Evolutionary conservation across 2,113 vertebrate species (phyloP).

Genomic region (Lagopus muta): DNA sequence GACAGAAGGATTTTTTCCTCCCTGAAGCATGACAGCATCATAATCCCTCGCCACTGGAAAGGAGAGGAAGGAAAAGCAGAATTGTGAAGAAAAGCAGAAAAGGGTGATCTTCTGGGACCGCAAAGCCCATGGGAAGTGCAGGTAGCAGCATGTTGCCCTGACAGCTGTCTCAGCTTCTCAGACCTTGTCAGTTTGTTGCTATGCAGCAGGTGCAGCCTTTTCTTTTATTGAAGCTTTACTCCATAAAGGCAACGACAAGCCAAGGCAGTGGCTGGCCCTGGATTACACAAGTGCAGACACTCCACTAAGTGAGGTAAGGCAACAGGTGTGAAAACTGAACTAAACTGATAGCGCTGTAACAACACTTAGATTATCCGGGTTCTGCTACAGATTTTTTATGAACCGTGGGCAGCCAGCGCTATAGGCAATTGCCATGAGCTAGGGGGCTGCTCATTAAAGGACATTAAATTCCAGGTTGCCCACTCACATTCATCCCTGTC

Average conservation of each 20-base stretch:
- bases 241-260: constrained; percentile 78
- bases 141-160: constrained; percentile 79
- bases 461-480: constrained; percentile 5
- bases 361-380: constrained; percentile 62
- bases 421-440: constrained; percentile 27
- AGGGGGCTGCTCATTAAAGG: neutral
- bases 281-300: constrained; percentile 83
- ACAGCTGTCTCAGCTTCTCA: constrained; percentile 84
- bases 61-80: constrained; percentile 69
- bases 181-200: constrained; percentile 77
- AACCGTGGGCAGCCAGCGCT: constrained; percentile 45
- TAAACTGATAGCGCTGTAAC: constrained; percentile 54
- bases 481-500: neutral
- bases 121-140: constrained; percentile 79
- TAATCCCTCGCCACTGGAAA: constrained; percentile 63
- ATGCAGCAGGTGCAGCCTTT: constrained; percentile 83
- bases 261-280: constrained; percentile 82
- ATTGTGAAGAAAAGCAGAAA: constrained; percentile 70
- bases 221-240: constrained; percentile 77
- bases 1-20: constrained; percentile 79
- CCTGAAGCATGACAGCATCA: constrained; percentile 76
- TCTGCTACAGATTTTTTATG: constrained; percentile 54
- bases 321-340: constrained; percentile 79
- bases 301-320: constrained; percentile 85
- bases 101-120: constrained; percentile 73